Evolutionary conservation across 2,797 vertebrate species (phyloP), one percentile per base, ranked within the genome.

Genomic region (Peromyscus attwateri): DNA sequence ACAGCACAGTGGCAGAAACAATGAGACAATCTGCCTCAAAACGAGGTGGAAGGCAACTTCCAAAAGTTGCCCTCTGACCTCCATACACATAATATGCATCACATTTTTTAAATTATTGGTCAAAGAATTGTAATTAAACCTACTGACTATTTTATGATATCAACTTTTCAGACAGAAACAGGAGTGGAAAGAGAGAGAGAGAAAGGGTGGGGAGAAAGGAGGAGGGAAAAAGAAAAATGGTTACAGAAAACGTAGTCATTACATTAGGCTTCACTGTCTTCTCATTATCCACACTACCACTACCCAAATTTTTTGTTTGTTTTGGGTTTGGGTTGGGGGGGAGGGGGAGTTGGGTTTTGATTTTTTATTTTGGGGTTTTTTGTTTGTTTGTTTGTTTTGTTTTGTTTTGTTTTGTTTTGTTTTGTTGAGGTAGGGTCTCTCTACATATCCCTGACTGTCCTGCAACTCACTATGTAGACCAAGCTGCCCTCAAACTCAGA

Each of bases 161-260:
- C 90, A 57, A 3, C 43, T 95, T 79, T 70, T 8, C 66, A 77
- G 40, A 91, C 27, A 57, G 57, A 94, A 76, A 6, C 8, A 49
- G 25, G 12, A 70, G 64, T 17, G 27, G 4, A 49, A 9, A 34
- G 19, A 77, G 17, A 9, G 14, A 23, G 11, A 29, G 7, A 23
- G 4, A 37, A 2, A 31, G 0, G 0, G 29, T 2, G 2, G 37
- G 2, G 71, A 6, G 31, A 4, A 25, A 37, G 43, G 2, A 10
- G 1, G 3, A 2, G 43, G 1, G 3, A 6, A 2, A 2, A 31
- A 87, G 21, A 80, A 11, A 84, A 77, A 16, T 3, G 79, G 0
- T 16, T 13, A 68, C 2, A 43, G 64, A 40, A 96, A 96, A 94
- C 66, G 17, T 40, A 57, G 21, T 75, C 34, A 40, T 73, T 43